phyloP scores from a whole-genome alignment of 2,888 invertebrate species.

The Adela reaumurella region DNA sequence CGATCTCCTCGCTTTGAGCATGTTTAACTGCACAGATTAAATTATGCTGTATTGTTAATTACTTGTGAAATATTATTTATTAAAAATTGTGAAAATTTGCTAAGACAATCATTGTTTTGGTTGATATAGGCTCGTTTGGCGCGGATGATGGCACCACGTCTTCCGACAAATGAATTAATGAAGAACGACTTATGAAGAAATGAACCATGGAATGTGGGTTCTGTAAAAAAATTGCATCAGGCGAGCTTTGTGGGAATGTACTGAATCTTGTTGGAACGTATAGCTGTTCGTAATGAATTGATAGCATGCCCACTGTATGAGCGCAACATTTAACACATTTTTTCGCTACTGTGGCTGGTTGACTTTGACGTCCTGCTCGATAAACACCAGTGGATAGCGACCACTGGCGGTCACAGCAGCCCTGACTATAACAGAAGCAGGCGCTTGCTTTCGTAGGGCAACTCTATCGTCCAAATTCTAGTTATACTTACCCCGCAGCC shows the following conservation, averaged over 20 bases:
- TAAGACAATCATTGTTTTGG: too few species aligned
- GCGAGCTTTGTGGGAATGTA: constrained; percentile 3
- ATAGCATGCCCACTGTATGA: constrained; percentile 2
- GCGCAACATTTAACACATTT: constrained; percentile 1
- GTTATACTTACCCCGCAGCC: not conserved
- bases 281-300: constrained; percentile 2
- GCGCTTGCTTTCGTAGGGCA: constrained; percentile 1
- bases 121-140: too few species aligned
- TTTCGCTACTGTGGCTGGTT: constrained; percentile 1
- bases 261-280: constrained; percentile 5
- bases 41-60: too few species aligned
- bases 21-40: too few species aligned
- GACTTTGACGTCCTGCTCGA: constrained; percentile 2
- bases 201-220: not conserved
- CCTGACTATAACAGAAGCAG: constrained; percentile 1
- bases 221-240: not conserved
- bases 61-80: too few species aligned
- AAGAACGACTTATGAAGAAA: not conserved
- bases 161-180: too few species aligned
- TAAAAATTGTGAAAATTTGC: too few species aligned
- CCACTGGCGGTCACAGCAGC: constrained; percentile 2
- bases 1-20: too few species aligned
- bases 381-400: constrained; percentile 1
- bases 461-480: constrained; percentile 1
- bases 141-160: too few species aligned